These are phyloP conservation scores for Acronicta psi DNA, from an alignment of 2,888 invertebrate genomes.

Conservation along the genomic window DNA sequence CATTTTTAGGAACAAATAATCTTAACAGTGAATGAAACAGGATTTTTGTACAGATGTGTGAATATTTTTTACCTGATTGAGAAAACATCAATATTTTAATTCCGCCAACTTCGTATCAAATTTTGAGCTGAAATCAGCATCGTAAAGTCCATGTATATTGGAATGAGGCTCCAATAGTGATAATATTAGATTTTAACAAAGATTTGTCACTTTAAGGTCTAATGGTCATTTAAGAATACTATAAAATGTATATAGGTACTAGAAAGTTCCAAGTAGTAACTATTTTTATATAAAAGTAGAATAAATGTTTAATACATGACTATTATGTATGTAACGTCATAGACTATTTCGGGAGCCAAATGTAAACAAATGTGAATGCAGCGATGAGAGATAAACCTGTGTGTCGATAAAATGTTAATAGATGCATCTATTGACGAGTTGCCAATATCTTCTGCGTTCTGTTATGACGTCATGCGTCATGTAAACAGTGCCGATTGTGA, in stretches of 20 bases:
- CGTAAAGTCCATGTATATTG: no score
- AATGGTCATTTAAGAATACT: no score
- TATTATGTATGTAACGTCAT: slow-evolving; percentile 21
- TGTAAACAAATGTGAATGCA: slow-evolving; percentile 51
- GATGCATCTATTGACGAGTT: slow-evolving; percentile 48
- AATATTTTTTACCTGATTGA: no score
- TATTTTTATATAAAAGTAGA: neutral
- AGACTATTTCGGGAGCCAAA: slow-evolving; percentile 44
- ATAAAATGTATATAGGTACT: no score
- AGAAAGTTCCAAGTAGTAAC: neutral
- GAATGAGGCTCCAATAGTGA: no score
- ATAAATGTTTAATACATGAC: neutral
- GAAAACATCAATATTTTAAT: no score
- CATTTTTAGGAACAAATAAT: slow-evolving; percentile 10
- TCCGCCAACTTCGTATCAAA: no score
- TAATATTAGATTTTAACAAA: no score
- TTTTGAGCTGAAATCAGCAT: no score
- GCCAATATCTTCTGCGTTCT: slow-evolving; percentile 50
- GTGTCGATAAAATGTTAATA: slow-evolving; percentile 36
- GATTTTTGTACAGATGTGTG: no score
- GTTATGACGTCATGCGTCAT: slow-evolving; percentile 27
- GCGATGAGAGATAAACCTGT: slow-evolving; percentile 44
- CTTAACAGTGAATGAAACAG: neutral
- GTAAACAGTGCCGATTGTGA: slow-evolving; percentile 44
- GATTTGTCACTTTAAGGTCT: no score